These are phyloP conservation scores for Schizaphis graminum DNA, from an alignment of 2,888 invertebrate species.

Conservation along the genomic window DNA sequence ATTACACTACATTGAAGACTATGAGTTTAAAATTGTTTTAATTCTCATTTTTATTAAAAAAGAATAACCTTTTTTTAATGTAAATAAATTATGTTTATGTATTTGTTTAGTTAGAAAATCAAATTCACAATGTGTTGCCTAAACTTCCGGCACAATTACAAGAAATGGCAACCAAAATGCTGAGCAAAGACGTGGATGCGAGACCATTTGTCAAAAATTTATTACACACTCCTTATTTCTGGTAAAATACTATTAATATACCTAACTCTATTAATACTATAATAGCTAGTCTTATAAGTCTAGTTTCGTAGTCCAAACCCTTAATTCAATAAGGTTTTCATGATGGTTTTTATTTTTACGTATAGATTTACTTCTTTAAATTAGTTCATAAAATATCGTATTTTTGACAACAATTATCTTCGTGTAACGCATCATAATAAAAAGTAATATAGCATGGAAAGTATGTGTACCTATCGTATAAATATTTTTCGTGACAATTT, in stretches of 20 bases:
- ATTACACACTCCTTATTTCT: conserved; percentile 90
- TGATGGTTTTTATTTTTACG: background rate
- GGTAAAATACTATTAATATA: conserved; percentile 75
- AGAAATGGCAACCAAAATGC: conserved; percentile 85
- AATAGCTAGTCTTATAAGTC: background rate
- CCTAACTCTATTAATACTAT: background rate
- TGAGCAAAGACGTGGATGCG: conserved; percentile 86
- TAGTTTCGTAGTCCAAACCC: background rate
- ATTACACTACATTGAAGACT: background rate
- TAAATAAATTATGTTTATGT: conserved; percentile 11
- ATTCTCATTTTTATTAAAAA: background rate
- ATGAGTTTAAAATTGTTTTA: background rate
- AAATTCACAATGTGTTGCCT: conserved; percentile 83
- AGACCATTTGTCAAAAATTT: conserved; percentile 93
- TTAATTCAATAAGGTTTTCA: background rate
- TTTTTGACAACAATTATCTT: background rate
- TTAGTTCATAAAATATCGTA: too few relatives aligned
- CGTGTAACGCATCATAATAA: background rate
- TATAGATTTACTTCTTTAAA: background rate
- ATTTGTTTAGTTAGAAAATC: conserved; percentile 82
- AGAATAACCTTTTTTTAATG: background rate
- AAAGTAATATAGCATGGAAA: background rate
- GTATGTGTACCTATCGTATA: too few relatives aligned
- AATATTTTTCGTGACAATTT: too few relatives aligned
- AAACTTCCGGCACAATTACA: conserved; percentile 87